Conservation (phyloP, 2,888 invertebrate genomes). For the Rugalucina vietnamica region DNA sequence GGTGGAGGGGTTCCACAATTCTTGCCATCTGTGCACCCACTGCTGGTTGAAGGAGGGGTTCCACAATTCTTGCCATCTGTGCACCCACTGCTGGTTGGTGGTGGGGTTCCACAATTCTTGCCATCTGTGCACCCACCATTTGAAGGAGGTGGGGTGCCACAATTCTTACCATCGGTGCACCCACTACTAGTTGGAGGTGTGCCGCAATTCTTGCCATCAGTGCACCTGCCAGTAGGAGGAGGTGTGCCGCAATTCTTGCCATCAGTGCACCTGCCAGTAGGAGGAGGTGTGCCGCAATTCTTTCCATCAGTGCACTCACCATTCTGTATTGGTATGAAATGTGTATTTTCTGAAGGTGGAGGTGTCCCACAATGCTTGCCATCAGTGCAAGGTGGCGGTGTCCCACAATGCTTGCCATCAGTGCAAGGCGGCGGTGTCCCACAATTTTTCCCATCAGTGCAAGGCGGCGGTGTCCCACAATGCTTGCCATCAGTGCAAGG, state of each 20-base stretch:
- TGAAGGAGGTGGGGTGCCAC: slow-evolving; percentile 54
- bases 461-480: slow-evolving; percentile 58
- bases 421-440: slow-evolving; percentile 62
- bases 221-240: slow-evolving; percentile 39
- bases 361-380: slow-evolving; percentile 63
- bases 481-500: slow-evolving; percentile 48
- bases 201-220: slow-evolving; percentile 59
- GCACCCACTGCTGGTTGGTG: slow-evolving; percentile 46
- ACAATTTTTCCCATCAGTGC: slow-evolving; percentile 60
- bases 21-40: slow-evolving; percentile 51
- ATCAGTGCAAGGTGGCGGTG: slow-evolving; percentile 60
- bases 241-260: slow-evolving; percentile 61
- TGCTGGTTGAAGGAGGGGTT: slow-evolving; percentile 55
- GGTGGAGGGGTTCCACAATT: slow-evolving; percentile 37
- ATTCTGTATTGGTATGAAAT: slow-evolving; percentile 26
- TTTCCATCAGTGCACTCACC: slow-evolving; percentile 52
- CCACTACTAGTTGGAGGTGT: slow-evolving; percentile 43
- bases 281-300: slow-evolving; percentile 59
- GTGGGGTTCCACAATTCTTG: slow-evolving; percentile 61
- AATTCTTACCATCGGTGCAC: slow-evolving; percentile 56
- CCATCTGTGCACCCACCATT: slow-evolving; percentile 55
- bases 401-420: slow-evolving; percentile 63
- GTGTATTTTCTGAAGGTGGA: slow-evolving; percentile 37
- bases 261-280: slow-evolving; percentile 44
- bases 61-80: slow-evolving; percentile 61